Base-by-base conservation (phyloP, 2,113 vertebrate species). In the Pedetes capensis region DNA sequence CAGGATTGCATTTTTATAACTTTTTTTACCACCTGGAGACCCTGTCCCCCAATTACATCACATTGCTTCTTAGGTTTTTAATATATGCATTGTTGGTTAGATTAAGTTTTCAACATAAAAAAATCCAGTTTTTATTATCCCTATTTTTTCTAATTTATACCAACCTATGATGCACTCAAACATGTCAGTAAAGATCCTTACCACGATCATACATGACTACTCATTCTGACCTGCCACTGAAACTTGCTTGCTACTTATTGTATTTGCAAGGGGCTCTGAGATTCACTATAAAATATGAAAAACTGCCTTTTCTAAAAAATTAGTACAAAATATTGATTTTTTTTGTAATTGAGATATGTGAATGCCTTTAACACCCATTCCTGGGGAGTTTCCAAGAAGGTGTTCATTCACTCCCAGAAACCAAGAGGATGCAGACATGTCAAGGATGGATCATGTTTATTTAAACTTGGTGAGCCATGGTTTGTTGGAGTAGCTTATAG, bases 291-390 rank as follows among this genome's bases (percentile, higher is more conserved):
- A 61, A 94, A 47, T 88, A 44, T 61, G 29, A 53, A 72, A 0
- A 49, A 74, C 64, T 91, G 69, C 16, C 39, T 83, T 85, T 91
- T 91, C 47, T 93, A 51, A 87, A 69, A 81, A 68, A 81, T 39
- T 68, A 78, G 47, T 42, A 12, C 80, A 42, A 96, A 82, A 34
- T 89, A 3, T 72, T 82, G 42, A 84, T 12, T 69, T 75, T 84
- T 37, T 79, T 89, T 93, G 39, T 84, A 51, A 59, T 18, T 81
- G 74, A 64, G 68, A 32, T 71, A 39, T 71, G 11, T 44, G 44
- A 82, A n/a, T 66, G 3, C 39, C 23, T 90, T 55, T 42, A 59
- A 51, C 57, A 42, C 2, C n/a, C n/a, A n/a, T n/a, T n/a, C n/a
- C n/a, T n/a, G n/a, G n/a, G n/a, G n/a, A n/a, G n/a, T n/a, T n/a